Evolutionary conservation across 2,797 vertebrate species (phyloP), one percentile per base, ranked within the genome.

Genomic region (Sternarchorhynchus goeldii): DNA sequence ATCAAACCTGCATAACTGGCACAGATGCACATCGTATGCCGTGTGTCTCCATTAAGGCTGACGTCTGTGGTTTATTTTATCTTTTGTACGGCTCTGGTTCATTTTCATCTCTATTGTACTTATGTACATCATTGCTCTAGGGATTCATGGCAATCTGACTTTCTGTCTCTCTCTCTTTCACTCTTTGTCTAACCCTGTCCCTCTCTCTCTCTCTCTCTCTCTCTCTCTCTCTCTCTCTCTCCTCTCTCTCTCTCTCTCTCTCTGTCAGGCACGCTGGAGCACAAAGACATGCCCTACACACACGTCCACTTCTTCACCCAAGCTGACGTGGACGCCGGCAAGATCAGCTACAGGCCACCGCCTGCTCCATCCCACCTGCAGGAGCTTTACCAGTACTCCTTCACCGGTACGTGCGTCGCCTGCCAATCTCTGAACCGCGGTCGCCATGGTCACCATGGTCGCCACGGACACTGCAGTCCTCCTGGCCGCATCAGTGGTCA

Each of bases 381-480:
- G 87, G 97, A 98, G 87, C 93, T 98, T 60, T 95, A 89, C 83
- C 94, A 95, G 10, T 99, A 96, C 90, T 98, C 97, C 69, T 99
- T 99, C 3, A 93, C 90, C 0, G 97, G 98, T 99, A 88, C 90
- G 88, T 62, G 1, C 36, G 41, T 41, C 21, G 1, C 8, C 60
- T 16, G 53, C 6, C 36, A 12, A 20, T 63, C 10, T 2, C 45
- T 12, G 10, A 3, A 12, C 45, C 45, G 39, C 39, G 8, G 39
- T 41, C 10, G 39, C 39, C 39, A 41, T 10, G 39, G 39, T 41
- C 6, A 41, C 39, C 6, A 6, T 10, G 4, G 39, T 41, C 39
- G 39, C 39, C 39, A 41, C 39, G 39, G 39, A 6, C 5, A 6
- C 45, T 1, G 10, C 25, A 25, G 25, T 25, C 25, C 25, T 25